These are phyloP conservation scores for Rhynchotus rufescens DNA, from an alignment of 2,797 vertebrate species.

Conservation along the genomic window DNA sequence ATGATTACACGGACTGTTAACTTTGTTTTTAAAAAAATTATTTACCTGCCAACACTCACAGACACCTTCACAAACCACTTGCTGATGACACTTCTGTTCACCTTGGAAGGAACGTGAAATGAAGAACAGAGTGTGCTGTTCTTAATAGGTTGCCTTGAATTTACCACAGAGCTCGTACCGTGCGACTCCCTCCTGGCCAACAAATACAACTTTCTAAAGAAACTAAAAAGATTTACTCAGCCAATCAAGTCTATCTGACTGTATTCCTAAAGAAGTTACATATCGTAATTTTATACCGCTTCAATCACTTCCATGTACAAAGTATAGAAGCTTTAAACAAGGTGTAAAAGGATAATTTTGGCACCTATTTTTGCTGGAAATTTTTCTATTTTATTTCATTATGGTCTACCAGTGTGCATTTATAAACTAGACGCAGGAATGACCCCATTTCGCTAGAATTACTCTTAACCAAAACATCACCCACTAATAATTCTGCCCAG, in stretches of 20 bases:
- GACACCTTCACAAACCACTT: conserved; percentile 43
- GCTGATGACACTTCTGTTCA: conserved; percentile 39
- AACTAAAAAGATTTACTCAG: background rate
- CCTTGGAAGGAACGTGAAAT: conserved; percentile 23
- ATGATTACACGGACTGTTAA: conserved; percentile 63
- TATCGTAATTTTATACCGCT: background rate
- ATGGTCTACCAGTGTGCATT: background rate
- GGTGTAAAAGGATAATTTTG: background rate
- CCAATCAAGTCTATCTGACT: background rate
- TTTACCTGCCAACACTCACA: conserved; percentile 51
- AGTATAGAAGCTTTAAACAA: background rate
- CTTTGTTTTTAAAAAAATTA: conserved; percentile 51
- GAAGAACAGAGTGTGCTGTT: background rate
- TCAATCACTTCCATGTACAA: background rate
- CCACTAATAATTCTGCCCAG: background rate
- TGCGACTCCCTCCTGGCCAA: background rate
- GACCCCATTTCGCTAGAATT: background rate
- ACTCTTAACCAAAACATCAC: background rate
- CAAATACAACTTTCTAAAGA: background rate
- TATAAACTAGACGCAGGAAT: background rate
- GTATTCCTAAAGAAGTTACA: background rate
- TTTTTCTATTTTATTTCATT: background rate
- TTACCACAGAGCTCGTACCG: background rate
- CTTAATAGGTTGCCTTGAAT: background rate
- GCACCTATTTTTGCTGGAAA: background rate